A percentile compares a stretch with the other conserved stretches of the same genome.
Evolutionary conservation across 2,888 invertebrate species (phyloP).

Genomic region (Hirtodrosophila cameraria): DNA sequence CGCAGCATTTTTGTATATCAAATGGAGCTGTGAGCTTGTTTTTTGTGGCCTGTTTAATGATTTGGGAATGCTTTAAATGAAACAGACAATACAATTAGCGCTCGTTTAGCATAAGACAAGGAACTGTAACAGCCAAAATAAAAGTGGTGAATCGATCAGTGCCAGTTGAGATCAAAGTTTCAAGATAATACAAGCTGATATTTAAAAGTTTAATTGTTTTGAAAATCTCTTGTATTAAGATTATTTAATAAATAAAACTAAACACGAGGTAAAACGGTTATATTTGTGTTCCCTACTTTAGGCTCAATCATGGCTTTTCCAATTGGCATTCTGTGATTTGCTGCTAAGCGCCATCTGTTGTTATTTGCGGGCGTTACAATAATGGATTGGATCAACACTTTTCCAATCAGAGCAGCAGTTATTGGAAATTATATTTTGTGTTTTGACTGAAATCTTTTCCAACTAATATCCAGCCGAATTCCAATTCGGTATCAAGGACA

Average conservation of each 20-base stretch:
- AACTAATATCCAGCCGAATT: no score
- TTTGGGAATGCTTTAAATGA: constrained; percentile 32
- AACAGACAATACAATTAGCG: constrained; percentile 49
- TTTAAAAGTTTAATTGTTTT: no score
- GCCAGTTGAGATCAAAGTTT: neutral
- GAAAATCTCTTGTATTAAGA: no score
- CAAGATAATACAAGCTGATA: no score
- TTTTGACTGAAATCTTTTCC: no score
- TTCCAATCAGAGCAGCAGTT: neutral
- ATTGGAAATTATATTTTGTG: neutral
- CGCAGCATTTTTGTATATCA: constrained; percentile 49
- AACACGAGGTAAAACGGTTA: no score
- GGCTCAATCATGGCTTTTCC: no score
- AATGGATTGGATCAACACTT: no score
- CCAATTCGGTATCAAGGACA: no score
- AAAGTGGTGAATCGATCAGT: constrained; percentile 18
- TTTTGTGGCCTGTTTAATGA: constrained; percentile 7
- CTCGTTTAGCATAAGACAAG: constrained; percentile 25
- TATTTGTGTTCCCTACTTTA: no score
- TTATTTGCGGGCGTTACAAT: neutral
- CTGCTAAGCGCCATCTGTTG: constrained; percentile 6
- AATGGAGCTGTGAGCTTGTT: constrained; percentile 61
- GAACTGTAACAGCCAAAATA: neutral
- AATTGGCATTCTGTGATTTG: neutral
- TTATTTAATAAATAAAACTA: no score